Evolutionary conservation across 1,140 invertebrate genomes (phyloP).

Genomic region (Varroa destructor): DNA sequence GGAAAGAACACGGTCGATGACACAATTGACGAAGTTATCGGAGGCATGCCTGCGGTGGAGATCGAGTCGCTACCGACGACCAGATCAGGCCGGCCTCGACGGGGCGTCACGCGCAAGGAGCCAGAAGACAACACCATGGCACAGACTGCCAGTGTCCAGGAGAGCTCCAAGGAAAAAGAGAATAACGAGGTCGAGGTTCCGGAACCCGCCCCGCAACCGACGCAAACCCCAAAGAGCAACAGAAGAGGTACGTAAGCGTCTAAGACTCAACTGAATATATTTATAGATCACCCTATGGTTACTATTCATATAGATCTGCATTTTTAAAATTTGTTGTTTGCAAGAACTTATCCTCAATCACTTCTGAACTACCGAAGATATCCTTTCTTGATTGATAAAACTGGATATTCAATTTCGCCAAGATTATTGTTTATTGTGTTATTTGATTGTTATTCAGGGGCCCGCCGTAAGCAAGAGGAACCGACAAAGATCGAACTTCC

Average conservation of each 20-base stretch:
- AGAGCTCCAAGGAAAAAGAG: slow-evolving; percentile 27
- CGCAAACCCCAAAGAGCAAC: slow-evolving; percentile 12
- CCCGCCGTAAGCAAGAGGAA: slow-evolving; percentile 21
- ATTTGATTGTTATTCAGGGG: background rate
- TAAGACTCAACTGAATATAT: background rate
- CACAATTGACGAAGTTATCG: slow-evolving; percentile 67
- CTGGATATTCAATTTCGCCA: too few relatives aligned
- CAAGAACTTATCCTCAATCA: too few relatives aligned
- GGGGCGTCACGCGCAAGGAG: slow-evolving; percentile 5
- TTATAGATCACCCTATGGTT: background rate
- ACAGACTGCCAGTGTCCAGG: slow-evolving; percentile 30
- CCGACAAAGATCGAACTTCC: slow-evolving; percentile 22
- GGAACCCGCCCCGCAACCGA: slow-evolving; percentile 10
- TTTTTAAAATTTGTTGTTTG: too few relatives aligned
- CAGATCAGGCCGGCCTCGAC: slow-evolving; percentile 27
- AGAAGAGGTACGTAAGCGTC: slow-evolving; percentile 3
- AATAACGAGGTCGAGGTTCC: background rate
- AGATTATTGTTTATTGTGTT: background rate
- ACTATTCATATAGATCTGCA: too few relatives aligned
- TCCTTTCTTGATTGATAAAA: too few relatives aligned
- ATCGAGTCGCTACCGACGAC: slow-evolving; percentile 23
- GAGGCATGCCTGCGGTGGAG: slow-evolving; percentile 38
- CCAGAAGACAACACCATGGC: slow-evolving; percentile 29
- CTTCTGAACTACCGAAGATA: too few relatives aligned
- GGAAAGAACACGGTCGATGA: slow-evolving; percentile 57